Evolutionary conservation across 2,888 invertebrate species (phyloP).

Genomic region (Zeuzera pyrina): DNA sequence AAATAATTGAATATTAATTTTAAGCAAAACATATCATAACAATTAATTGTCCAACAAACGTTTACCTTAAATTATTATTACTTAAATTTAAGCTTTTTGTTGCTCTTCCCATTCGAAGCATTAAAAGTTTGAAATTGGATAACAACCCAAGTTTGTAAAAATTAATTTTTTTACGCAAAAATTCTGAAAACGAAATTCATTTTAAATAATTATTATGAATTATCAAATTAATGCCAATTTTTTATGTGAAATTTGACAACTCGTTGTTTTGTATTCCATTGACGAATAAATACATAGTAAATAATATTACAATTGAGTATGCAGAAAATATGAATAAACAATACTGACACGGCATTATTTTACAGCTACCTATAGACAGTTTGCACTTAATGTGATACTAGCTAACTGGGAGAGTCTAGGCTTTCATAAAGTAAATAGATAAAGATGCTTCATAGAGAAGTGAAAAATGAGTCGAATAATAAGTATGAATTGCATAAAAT

Average conservation of each 20-base stretch:
- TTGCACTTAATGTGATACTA: too few species aligned
- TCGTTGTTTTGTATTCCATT: neutral
- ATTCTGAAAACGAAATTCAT: constrained; percentile 28
- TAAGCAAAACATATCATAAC: too few species aligned
- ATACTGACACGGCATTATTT: too few species aligned
- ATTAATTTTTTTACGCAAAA: constrained; percentile 36
- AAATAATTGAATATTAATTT: constrained; percentile 4
- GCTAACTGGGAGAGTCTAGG: too few species aligned
- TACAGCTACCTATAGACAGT: too few species aligned
- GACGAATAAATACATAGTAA: neutral
- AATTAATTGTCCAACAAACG: constrained; percentile 2
- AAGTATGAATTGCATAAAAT: too few species aligned
- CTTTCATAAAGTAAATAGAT: too few species aligned
- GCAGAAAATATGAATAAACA: too few species aligned
- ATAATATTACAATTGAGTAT: neutral
- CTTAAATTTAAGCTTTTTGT: constrained; percentile 50
- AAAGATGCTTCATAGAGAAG: too few species aligned
- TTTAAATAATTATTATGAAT: neutral
- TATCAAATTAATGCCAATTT: neutral
- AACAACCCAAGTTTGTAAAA: constrained; percentile 49
- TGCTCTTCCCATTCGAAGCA: constrained; percentile 56
- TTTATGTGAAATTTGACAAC: neutral
- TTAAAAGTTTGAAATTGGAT: constrained; percentile 46
- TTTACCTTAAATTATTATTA: constrained; percentile 48
- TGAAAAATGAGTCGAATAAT: too few species aligned